Evolutionary conservation across 1,140 invertebrate species (phyloP), one percentile per base, ranked within the genome.

Genomic region (Lasaia peninsularis): DNA sequence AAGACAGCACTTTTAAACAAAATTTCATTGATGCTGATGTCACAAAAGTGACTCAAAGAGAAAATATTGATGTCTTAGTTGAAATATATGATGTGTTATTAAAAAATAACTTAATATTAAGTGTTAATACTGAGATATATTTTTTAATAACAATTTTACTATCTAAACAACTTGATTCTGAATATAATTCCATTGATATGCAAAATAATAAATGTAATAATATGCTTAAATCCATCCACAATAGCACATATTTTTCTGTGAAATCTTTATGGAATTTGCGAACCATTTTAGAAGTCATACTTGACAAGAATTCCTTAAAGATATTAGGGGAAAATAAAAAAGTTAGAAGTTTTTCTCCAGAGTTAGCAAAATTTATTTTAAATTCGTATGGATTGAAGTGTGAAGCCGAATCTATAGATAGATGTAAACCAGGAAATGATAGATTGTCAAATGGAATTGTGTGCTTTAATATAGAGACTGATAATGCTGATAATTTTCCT

Each of bases 401-500:
- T 63, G 81, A 89, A 55, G 69, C 74, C 5, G 81, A 84, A n/a
- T 40, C 35, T 2, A 69, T 65, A 16, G 71, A 81, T 7, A 76
- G 63, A 48, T 51, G 63, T 1, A 75, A 69, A 50, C 9, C 18
- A 3, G 24, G 49, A 10, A 28, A 64, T 6, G 72, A 69, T 1
- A 55, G 72, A 1, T 7, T 37, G 0, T 76, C 77, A 0, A 81
- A 85, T 37, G 82, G 77, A 4, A 85, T 89, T 11, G 80, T 90
- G 0, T 89, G 83, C 52, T 90, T 89, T 58, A 88, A 88, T 24
- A 68, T 75, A 0, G 96, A 97, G 37, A 96, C 95, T 0, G 96
- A 97, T 68, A 96, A 96, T 61, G 90, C 91, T 21, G 92, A 94
- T 16, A 96, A 96, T 73, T 98, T 98, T 79, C 93, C 94, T 1